Conservation (phyloP, 1,140 invertebrate genomes). For the Streblospio benedicti region DNA sequence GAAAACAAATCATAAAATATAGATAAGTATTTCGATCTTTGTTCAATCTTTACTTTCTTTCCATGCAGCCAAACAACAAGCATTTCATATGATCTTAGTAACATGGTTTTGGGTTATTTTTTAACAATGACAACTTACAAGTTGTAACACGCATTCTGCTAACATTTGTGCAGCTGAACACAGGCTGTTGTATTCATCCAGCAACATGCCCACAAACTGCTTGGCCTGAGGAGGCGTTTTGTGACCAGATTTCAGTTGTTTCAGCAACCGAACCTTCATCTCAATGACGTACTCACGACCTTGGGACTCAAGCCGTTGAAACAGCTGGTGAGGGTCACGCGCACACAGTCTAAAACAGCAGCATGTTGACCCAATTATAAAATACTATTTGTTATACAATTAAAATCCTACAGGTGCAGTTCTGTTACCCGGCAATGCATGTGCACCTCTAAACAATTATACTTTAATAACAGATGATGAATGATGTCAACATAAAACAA, state of each 20-base stretch:
- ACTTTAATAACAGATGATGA: too few relatives aligned
- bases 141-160: conserved; percentile 52
- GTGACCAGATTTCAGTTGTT: conserved; percentile 49
- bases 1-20: conserved; percentile 1
- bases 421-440: too few relatives aligned
- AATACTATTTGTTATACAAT: background rate
- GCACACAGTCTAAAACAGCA: conserved; percentile 52
- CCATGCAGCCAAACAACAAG: too few relatives aligned
- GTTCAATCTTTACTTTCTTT: too few relatives aligned
- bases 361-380: background rate
- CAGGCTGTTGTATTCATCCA: conserved; percentile 57
- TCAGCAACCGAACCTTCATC: conserved; percentile 55
- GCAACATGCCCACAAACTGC: conserved; percentile 48
- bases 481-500: too few relatives aligned
- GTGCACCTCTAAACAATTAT: too few relatives aligned
- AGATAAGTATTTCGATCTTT: too few relatives aligned
- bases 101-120: too few relatives aligned
- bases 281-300: conserved; percentile 58
- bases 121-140: conserved; percentile 25
- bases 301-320: conserved; percentile 55
- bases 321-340: conserved; percentile 56
- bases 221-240: conserved; percentile 42
- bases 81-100: too few relatives aligned
- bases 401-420: too few relatives aligned
- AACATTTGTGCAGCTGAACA: conserved; percentile 53